Conservation (phyloP, 30 jellyfish, hydroid and myxozoan species). For the Aurelia coerulea region DNA sequence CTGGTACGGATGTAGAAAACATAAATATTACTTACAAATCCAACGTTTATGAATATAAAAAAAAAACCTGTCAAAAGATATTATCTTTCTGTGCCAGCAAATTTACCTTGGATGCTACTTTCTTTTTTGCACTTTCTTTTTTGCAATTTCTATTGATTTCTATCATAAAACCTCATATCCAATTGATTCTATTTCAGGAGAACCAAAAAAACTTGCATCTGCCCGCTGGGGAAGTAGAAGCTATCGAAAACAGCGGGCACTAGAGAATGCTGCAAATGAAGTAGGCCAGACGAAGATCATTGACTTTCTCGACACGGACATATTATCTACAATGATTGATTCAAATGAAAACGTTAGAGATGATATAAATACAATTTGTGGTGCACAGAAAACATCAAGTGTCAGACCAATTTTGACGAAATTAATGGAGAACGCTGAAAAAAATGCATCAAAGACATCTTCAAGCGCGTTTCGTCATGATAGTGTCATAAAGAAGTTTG, state of each 20-base stretch:
- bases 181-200: background rate
- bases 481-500: constrained; percentile 26
- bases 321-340: constrained; percentile 11
- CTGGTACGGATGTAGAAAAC: no score
- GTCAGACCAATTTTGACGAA: constrained; percentile 28
- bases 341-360: constrained; percentile 28
- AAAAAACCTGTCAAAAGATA: no score
- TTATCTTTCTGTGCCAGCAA: no score
- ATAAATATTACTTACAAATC: no score
- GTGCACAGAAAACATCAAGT: constrained; percentile 3
- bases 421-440: constrained; percentile 38
- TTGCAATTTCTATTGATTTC: no score
- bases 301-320: constrained; percentile 14
- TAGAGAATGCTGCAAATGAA: constrained; percentile 27
- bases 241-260: constrained; percentile 57
- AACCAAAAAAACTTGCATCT: constrained; percentile 41
- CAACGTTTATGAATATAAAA: no score
- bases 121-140: no score
- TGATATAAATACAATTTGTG: constrained; percentile 15
- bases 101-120: no score
- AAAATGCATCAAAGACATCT: constrained; percentile 17
- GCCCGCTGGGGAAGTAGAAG: constrained; percentile 55
- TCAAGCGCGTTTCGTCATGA: constrained; percentile 45
- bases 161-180: no score
- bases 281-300: constrained; percentile 39